Evolutionary conservation across 1,140 invertebrate species (phyloP).

Genomic region (Forficula auricularia): DNA sequence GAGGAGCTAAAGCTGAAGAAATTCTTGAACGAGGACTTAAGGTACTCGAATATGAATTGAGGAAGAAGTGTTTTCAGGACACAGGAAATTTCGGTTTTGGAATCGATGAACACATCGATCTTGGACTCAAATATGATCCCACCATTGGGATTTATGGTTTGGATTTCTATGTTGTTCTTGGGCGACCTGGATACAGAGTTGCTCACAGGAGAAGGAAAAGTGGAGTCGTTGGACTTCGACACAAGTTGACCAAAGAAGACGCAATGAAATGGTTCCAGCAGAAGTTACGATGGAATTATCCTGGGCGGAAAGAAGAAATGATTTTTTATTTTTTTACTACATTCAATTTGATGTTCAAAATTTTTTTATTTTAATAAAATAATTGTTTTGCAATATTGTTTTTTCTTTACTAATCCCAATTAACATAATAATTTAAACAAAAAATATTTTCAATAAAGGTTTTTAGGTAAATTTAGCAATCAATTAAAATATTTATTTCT

Average conservation of each 20-base stretch:
- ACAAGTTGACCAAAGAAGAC: constrained; percentile 91
- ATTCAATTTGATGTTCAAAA: too few species aligned
- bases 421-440: too few species aligned
- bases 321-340: too few species aligned
- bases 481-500: too few species aligned
- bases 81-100: constrained; percentile 99
- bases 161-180: constrained; percentile 97
- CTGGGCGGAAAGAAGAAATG: constrained; percentile 52
- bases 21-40: constrained; percentile 96
- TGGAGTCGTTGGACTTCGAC: constrained; percentile 78
- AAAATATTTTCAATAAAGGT: too few species aligned
- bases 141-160: constrained; percentile 98
- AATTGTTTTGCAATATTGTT: too few species aligned
- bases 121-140: constrained; percentile 99
- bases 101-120: constrained; percentile 99
- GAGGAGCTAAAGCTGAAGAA: constrained; percentile 97
- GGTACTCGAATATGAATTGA: constrained; percentile 97
- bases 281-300: constrained; percentile 86
- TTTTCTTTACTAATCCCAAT: too few species aligned
- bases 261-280: constrained; percentile 99
- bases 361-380: too few species aligned
- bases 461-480: too few species aligned
- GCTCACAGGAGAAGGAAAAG: constrained; percentile 81
- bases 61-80: constrained; percentile 91
- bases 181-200: constrained; percentile 90